phyloP scores from a whole-genome alignment of 2,888 invertebrate genomes.

The Leptopilina drosophilae region DNA sequence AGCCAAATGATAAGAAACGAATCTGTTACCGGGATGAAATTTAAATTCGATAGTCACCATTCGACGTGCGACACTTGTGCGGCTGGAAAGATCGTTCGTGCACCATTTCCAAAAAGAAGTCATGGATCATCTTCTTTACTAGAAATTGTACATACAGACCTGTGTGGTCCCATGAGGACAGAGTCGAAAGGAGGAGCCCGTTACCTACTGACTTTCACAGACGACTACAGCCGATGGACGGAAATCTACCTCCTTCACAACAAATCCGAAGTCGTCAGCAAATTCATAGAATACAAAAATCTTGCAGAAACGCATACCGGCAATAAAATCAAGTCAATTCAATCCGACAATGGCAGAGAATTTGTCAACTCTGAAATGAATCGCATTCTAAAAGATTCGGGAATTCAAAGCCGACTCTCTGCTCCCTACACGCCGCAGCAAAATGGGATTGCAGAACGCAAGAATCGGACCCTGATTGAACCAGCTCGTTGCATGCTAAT shows the following conservation, averaged over 20 bases:
- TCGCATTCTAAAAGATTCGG: slow-evolving; percentile 28
- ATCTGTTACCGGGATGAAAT: neutral
- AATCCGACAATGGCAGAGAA: slow-evolving; percentile 47
- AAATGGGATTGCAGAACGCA: slow-evolving; percentile 42
- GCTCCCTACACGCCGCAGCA: slow-evolving; percentile 38
- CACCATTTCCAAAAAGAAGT: slow-evolving; percentile 42
- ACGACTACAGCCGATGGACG: slow-evolving; percentile 55
- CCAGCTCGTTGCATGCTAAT: neutral
- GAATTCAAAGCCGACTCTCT: slow-evolving; percentile 29
- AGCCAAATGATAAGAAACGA: neutral
- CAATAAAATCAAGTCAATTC: slow-evolving; percentile 49
- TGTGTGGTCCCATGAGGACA: slow-evolving; percentile 36
- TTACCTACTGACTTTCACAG: slow-evolving; percentile 59
- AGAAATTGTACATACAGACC: neutral
- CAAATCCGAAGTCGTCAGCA: slow-evolving; percentile 50
- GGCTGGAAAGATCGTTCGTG: slow-evolving; percentile 38
- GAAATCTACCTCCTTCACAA: slow-evolving; percentile 49
- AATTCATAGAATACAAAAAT: slow-evolving; percentile 53
- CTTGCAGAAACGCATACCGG: slow-evolving; percentile 52
- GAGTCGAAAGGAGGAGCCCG: slow-evolving; percentile 48
- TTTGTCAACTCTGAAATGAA: slow-evolving; percentile 44
- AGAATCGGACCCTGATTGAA: slow-evolving; percentile 1
- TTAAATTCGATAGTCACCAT: neutral
- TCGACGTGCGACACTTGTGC: slow-evolving; percentile 42
- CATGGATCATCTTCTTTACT: slow-evolving; percentile 37